phyloP scores from a whole-genome alignment of 1,140 invertebrate species.

The Micrasema minimum region DNA sequence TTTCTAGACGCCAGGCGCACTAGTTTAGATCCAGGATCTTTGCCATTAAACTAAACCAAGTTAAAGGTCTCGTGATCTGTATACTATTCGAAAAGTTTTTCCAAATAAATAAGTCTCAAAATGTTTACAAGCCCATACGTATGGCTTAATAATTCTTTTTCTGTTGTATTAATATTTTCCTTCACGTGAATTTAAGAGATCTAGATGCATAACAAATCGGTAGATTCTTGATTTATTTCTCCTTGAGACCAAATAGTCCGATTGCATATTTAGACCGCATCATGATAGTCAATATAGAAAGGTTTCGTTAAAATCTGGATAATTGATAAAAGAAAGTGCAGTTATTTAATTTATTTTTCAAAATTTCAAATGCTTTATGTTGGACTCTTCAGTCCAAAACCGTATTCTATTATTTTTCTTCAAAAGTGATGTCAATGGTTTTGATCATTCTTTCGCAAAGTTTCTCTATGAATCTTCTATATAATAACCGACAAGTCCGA shows the following conservation, averaged over 20 bases:
- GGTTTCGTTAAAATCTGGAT: constrained; percentile 55
- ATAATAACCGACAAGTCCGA: neutral
- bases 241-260: constrained; percentile 57
- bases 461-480: constrained; percentile 40
- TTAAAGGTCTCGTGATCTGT: constrained; percentile 67
- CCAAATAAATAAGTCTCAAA: constrained; percentile 64
- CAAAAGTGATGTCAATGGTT: constrained; percentile 10
- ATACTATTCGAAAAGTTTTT: constrained; percentile 61
- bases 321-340: constrained; percentile 52
- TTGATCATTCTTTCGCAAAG: constrained; percentile 27
- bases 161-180: constrained; percentile 59
- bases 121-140: constrained; percentile 61
- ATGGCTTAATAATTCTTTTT: constrained; percentile 68
- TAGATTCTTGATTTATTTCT: neutral
- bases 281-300: constrained; percentile 58
- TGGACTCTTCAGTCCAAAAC: constrained; percentile 45
- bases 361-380: constrained; percentile 55
- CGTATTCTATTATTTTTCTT: constrained; percentile 30
- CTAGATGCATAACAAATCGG: constrained; percentile 58
- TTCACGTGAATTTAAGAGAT: constrained; percentile 60
- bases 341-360: constrained; percentile 54
- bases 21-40: constrained; percentile 62
- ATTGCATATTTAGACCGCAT: constrained; percentile 56
- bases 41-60: constrained; percentile 60
- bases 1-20: constrained; percentile 65